Percentiles rank a stretch among this genome's conserved stretches.
Conservation (phyloP, 2,888 invertebrate genomes). For the Acrocera orbiculus region DNA sequence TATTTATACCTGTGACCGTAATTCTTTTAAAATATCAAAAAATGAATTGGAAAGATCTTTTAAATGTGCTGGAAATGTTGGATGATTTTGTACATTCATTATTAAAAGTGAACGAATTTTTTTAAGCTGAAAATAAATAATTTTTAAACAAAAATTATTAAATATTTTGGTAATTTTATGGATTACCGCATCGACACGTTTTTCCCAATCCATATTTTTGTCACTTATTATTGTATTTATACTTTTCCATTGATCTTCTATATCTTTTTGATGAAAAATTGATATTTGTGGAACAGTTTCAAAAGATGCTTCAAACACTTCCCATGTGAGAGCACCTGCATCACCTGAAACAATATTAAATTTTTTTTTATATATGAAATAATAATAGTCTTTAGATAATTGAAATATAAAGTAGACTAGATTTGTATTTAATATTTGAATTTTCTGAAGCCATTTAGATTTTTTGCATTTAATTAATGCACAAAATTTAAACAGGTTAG, state of each 20-base stretch:
- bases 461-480: too few relatives aligned
- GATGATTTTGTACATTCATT: conserved; percentile 54
- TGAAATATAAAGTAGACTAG: too few relatives aligned
- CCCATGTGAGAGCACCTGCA: conserved; percentile 81
- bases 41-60: conserved; percentile 67
- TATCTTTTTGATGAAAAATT: conserved; percentile 65
- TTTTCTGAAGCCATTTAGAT: too few relatives aligned
- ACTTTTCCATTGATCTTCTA: conserved; percentile 62
- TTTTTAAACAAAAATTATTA: background rate
- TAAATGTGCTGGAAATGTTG: conserved; percentile 52
- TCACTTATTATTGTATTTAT: conserved; percentile 62
- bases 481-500: too few relatives aligned
- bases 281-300: conserved; percentile 65
- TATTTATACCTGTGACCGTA: conserved; percentile 58
- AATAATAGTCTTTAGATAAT: too few relatives aligned
- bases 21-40: conserved; percentile 65
- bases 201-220: conserved; percentile 81
- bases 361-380: background rate
- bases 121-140: conserved; percentile 46
- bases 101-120: conserved; percentile 67
- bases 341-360: conserved; percentile 20
- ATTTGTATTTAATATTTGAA: too few relatives aligned
- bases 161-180: background rate
- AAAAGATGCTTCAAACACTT: conserved; percentile 72
- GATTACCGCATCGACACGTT: conserved; percentile 68